Conservation (phyloP, 2,888 invertebrate genomes). For the Cetonia aurata region DNA sequence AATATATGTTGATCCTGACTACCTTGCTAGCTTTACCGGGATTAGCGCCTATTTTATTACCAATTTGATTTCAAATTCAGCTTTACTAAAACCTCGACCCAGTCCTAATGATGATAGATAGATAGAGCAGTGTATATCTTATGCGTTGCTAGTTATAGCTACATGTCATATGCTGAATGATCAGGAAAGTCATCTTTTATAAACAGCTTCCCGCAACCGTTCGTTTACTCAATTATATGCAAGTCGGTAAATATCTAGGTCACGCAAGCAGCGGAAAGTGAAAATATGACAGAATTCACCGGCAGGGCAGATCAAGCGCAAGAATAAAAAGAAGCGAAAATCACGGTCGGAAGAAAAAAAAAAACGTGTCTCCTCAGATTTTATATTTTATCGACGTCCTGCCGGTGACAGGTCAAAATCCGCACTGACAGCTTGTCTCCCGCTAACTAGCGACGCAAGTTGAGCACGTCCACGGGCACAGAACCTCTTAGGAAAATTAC, state of each 20-base stretch:
- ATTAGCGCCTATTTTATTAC: no score
- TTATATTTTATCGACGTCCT: conserved; percentile 57
- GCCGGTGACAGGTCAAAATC: conserved; percentile 62
- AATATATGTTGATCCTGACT: no score
- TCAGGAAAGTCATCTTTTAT: no score
- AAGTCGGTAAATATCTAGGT: conserved; percentile 4
- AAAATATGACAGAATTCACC: background rate
- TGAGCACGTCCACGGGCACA: conserved; percentile 44
- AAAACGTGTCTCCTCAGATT: conserved; percentile 48
- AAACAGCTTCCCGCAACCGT: background rate
- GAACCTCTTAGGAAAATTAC: conserved; percentile 63
- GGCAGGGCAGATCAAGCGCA: background rate
- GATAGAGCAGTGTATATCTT: no score
- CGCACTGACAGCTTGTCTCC: conserved; percentile 61
- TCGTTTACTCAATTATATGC: conserved; percentile 16
- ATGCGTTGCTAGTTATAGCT: no score
- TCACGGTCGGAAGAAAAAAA: conserved; percentile 17
- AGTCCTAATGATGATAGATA: no score
- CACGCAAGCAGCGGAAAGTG: background rate
- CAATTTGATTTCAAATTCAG: no score
- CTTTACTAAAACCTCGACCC: no score
- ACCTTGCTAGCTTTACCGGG: no score
- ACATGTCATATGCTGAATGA: no score
- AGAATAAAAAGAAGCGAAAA: background rate
- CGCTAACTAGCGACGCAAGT: conserved; percentile 56